These are phyloP conservation scores for Portevinia maculata DNA, from an alignment of 2,888 invertebrate species.

Conservation along the genomic window DNA sequence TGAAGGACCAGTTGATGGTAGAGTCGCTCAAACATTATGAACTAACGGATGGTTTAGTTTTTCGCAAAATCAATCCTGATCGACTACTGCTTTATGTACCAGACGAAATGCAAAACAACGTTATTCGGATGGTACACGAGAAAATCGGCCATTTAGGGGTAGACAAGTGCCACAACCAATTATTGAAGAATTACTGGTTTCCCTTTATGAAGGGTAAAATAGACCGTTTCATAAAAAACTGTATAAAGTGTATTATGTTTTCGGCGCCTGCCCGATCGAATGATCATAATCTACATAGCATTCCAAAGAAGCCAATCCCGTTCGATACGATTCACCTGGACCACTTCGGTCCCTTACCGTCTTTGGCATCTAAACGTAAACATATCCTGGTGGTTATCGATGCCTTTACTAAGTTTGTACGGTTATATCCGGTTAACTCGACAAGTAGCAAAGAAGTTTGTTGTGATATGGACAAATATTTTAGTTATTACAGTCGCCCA, in stretches of 20 bases:
- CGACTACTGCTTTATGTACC: slow-evolving; percentile 52
- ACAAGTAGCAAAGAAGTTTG: slow-evolving; percentile 27
- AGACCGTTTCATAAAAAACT: slow-evolving; percentile 37
- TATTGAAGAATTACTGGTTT: slow-evolving; percentile 60
- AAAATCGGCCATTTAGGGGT: slow-evolving; percentile 50
- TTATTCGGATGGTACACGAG: slow-evolving; percentile 55
- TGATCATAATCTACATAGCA: slow-evolving; percentile 21
- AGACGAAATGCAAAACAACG: slow-evolving; percentile 53
- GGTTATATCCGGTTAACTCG: slow-evolving; percentile 9
- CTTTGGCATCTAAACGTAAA: slow-evolving; percentile 15
- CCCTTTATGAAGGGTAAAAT: slow-evolving; percentile 28
- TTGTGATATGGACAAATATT: slow-evolving; percentile 3
- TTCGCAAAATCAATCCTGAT: background rate
- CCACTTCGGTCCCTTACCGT: slow-evolving; percentile 27
- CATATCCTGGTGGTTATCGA: slow-evolving; percentile 20
- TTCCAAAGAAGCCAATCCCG: slow-evolving; percentile 33
- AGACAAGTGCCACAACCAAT: slow-evolving; percentile 43
- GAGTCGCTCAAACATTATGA: background rate
- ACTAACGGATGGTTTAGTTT: background rate
- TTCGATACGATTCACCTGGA: slow-evolving; percentile 3
- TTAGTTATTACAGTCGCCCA: slow-evolving; percentile 17
- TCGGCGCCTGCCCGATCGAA: slow-evolving; percentile 27
- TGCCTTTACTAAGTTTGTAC: slow-evolving; percentile 11
- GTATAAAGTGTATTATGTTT: slow-evolving; percentile 44
- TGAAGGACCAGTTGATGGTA: background rate